Evolutionary conservation across 2,113 vertebrate genomes (phyloP).

Genomic region (Xyrauchen texanus): DNA sequence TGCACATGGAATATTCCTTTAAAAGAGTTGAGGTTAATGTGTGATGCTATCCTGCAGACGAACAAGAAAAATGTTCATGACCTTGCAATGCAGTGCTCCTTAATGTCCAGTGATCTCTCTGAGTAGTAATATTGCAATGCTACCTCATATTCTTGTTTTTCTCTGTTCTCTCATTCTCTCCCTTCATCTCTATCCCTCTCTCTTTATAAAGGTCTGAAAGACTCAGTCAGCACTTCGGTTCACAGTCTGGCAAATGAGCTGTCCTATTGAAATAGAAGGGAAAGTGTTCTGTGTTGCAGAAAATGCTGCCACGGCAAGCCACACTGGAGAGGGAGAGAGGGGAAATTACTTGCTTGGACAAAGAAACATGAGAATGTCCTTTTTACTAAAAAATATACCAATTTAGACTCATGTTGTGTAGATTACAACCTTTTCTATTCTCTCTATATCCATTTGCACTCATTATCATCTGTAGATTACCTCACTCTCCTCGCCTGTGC

Average conservation of each 20-base stretch:
- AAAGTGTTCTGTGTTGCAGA: slow-evolving; percentile 72
- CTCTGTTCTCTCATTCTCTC: slow-evolving; percentile 52
- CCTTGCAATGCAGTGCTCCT: slow-evolving; percentile 71
- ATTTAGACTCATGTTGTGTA: slow-evolving; percentile 70
- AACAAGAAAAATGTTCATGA: slow-evolving; percentile 64
- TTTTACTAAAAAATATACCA: slow-evolving; percentile 74
- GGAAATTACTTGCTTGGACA: slow-evolving; percentile 77
- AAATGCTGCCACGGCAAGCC: slow-evolving; percentile 77
- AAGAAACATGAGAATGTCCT: slow-evolving; percentile 76
- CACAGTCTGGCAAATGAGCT: slow-evolving; percentile 82
- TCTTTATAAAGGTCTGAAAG: slow-evolving; percentile 64
- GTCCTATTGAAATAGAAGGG: slow-evolving; percentile 81
- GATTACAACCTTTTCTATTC: slow-evolving; percentile 70
- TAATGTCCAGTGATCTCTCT: slow-evolving; percentile 77
- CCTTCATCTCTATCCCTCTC: slow-evolving; percentile 53
- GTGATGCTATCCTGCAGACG: slow-evolving; percentile 62
- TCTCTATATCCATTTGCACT: slow-evolving; percentile 48
- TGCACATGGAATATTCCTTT: no score
- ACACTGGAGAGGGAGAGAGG: slow-evolving; percentile 65
- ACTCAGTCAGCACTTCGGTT: slow-evolving; percentile 78
- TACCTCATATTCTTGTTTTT: slow-evolving; percentile 33
- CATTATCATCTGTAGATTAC: slow-evolving; percentile 68
- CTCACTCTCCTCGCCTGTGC: slow-evolving; percentile 49
- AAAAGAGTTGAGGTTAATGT: slow-evolving; percentile 65
- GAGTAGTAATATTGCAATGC: slow-evolving; percentile 73